Percentiles rank a stretch among this genome's conserved stretches.
Conservation (phyloP, 2,797 vertebrate genomes). For the Fratercula arctica region DNA sequence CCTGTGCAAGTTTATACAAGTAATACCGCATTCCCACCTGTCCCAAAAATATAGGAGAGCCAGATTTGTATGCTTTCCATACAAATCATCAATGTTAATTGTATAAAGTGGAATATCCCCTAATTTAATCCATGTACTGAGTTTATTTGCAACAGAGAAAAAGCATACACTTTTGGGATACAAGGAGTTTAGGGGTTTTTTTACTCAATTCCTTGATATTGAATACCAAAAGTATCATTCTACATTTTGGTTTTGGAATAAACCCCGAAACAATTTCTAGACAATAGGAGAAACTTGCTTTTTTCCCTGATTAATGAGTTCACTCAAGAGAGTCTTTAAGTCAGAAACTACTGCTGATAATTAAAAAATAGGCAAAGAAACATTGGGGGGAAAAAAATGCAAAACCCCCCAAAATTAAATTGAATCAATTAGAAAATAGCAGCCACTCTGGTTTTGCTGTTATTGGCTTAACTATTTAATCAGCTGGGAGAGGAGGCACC, state of each 20-base stretch:
- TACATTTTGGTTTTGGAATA: not conserved
- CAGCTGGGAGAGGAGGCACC: not conserved
- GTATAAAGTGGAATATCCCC: not conserved
- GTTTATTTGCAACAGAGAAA: not conserved
- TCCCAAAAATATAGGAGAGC: not conserved
- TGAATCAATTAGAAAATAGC: not conserved
- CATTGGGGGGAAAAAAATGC: not conserved
- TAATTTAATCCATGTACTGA: not conserved
- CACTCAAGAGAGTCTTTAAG: not conserved
- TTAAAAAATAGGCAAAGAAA: not conserved
- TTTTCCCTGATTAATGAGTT: not conserved
- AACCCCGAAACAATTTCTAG: not conserved
- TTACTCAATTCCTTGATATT: not conserved
- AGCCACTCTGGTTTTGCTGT: not conserved
- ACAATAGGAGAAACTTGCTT: not conserved
- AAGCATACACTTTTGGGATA: not conserved
- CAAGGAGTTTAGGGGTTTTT: not conserved
- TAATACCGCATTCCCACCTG: not conserved
- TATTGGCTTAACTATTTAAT: not conserved
- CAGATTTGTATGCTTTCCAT: not conserved
- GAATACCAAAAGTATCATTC: not conserved
- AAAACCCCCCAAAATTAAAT: not conserved
- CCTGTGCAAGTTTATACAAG: not conserved
- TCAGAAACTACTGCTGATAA: not conserved
- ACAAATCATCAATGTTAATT: not conserved